These are phyloP conservation scores for Frieseomelitta varia DNA, from an alignment of 1,140 invertebrate species.

Conservation along the genomic window DNA sequence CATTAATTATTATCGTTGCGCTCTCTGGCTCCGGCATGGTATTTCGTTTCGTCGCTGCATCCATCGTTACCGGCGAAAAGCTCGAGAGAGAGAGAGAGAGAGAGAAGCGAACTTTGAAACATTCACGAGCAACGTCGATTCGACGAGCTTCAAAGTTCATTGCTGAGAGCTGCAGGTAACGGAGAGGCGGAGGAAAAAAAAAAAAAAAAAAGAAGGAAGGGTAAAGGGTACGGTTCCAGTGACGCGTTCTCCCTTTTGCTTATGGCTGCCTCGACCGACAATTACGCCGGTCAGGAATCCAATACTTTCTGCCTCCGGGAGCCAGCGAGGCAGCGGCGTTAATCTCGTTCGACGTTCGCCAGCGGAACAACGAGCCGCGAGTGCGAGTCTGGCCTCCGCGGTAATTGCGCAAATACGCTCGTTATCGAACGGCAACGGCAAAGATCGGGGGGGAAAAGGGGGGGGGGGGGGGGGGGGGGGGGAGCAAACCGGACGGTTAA, in stretches of 20 bases:
- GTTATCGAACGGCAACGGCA: slow-evolving; percentile 32
- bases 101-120: slow-evolving; percentile 14
- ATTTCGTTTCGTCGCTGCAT: slow-evolving; percentile 23
- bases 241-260: slow-evolving; percentile 1
- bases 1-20: slow-evolving; percentile 42
- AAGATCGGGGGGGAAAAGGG: not conserved
- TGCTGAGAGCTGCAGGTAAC: not conserved
- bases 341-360: slow-evolving; percentile 40
- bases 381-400: not conserved
- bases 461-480: too few relatives aligned
- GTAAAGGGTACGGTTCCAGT: not conserved
- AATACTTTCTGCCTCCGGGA: slow-evolving; percentile 6
- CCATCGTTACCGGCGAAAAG: not conserved
- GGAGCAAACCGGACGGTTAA: not conserved
- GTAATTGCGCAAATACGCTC: slow-evolving; percentile 59
- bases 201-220: not conserved
- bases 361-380: slow-evolving; percentile 41
- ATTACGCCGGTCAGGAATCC: slow-evolving; percentile 1
- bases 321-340: slow-evolving; percentile 22
- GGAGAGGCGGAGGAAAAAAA: not conserved
- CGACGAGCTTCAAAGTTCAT: slow-evolving; percentile 9
- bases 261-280: not conserved
- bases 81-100: too few relatives aligned
- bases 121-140: slow-evolving; percentile 9
- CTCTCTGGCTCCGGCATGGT: not conserved